A percentile compares a stretch with the other conserved stretches of the same genome.
Conservation (phyloP, 2,888 invertebrate species). For the Sepioteuthis lessoniana region DNA sequence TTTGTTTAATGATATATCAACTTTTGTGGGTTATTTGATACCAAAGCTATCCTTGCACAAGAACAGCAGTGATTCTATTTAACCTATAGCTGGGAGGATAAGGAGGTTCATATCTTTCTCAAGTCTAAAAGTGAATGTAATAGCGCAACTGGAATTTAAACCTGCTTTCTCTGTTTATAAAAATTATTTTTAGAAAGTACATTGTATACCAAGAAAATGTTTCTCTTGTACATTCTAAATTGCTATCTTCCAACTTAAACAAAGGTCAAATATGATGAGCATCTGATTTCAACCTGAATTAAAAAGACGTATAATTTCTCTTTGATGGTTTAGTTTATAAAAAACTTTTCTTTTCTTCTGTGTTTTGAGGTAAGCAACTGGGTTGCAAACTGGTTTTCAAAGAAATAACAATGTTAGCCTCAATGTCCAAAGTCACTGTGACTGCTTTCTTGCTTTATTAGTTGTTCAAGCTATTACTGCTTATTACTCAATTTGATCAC, state of each 20-base stretch:
- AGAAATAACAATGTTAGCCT: background rate
- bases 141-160: no score
- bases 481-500: background rate
- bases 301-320: background rate
- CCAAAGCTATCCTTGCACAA: no score
- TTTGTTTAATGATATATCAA: no score
- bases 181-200: background rate
- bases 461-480: background rate
- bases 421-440: no score
- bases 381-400: background rate
- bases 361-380: background rate
- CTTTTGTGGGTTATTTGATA: no score
- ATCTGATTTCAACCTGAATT: background rate
- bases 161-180: no score
- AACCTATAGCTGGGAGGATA: no score
- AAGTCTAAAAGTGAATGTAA: no score
- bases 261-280: background rate
- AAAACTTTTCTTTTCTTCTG: background rate
- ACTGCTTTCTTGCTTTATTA: no score
- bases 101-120: no score
- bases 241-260: background rate
- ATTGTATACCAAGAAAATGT: background rate
- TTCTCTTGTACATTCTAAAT: background rate
- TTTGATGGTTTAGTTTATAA: background rate
- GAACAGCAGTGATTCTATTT: no score